These are phyloP conservation scores for Rutilus rutilus DNA, from an alignment of 2,113 vertebrate genomes.

Conservation along the genomic window DNA sequence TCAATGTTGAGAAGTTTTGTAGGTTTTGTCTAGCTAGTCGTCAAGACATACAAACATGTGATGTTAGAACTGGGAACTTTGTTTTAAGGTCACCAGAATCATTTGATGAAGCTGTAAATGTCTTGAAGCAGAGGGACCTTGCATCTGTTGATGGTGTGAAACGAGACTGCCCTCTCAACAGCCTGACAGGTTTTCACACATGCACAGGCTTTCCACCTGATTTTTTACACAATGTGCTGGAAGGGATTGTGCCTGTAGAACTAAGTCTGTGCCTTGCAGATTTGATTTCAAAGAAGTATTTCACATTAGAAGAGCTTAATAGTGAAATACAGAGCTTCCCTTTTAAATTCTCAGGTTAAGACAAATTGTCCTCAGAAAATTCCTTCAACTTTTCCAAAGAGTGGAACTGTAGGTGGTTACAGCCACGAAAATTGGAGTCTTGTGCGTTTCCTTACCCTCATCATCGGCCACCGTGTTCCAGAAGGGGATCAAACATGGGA, in stretches of 20 bases:
- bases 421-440: slow-evolving; percentile 52
- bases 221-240: slow-evolving; percentile 47
- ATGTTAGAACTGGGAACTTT: slow-evolving; percentile 22
- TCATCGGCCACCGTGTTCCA: slow-evolving; percentile 34
- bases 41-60: slow-evolving; percentile 42
- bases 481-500: slow-evolving; percentile 41
- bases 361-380: slow-evolving; percentile 47
- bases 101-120: slow-evolving; percentile 10
- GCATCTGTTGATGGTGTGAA: slow-evolving; percentile 52
- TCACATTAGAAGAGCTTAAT: slow-evolving; percentile 56
- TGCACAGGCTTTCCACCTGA: slow-evolving; percentile 48
- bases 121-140: slow-evolving; percentile 32
- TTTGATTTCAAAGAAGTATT: slow-evolving; percentile 41
- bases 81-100: slow-evolving; percentile 45
- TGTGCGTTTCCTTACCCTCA: slow-evolving; percentile 38
- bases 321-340: slow-evolving; percentile 41
- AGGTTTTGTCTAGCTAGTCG: slow-evolving; percentile 40
- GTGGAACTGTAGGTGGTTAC: slow-evolving; percentile 36
- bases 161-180: slow-evolving; percentile 48
- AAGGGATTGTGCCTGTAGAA: slow-evolving; percentile 56
- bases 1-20: slow-evolving; percentile 55
- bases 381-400: slow-evolving; percentile 39
- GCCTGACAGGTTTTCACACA: slow-evolving; percentile 34
- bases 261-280: slow-evolving; percentile 48
- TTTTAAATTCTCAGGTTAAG: slow-evolving; percentile 41